These are phyloP conservation scores for Alcis repandata DNA, from an alignment of 2,888 invertebrate genomes.

Conservation along the genomic window DNA sequence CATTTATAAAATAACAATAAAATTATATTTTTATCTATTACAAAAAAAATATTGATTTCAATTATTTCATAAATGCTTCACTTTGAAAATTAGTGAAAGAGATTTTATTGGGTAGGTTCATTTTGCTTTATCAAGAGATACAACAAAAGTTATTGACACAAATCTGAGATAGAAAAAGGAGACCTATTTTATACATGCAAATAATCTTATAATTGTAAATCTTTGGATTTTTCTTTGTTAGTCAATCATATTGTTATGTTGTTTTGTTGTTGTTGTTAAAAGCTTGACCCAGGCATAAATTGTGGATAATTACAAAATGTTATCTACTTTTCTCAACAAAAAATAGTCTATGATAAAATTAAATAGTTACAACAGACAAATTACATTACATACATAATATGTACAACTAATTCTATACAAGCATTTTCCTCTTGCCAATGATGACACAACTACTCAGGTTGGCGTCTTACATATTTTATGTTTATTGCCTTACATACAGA, in stretches of 20 bases:
- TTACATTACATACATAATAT: too few species aligned
- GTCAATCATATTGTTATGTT: not conserved
- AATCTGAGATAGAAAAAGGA: too few species aligned
- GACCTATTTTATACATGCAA: not conserved
- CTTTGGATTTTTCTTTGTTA: slow-evolving; percentile 4
- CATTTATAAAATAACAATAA: not conserved
- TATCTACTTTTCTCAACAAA: too few species aligned
- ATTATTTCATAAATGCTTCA: not conserved
- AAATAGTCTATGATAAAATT: not conserved
- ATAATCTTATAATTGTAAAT: not conserved
- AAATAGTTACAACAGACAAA: not conserved
- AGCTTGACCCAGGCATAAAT: too few species aligned
- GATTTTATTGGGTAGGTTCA: not conserved
- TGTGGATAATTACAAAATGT: too few species aligned
- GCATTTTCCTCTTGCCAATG: not conserved
- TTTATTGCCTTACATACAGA: not conserved
- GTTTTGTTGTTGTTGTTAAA: not conserved
- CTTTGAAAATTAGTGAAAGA: not conserved
- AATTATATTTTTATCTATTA: not conserved
- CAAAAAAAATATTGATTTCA: not conserved
- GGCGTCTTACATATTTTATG: not conserved
- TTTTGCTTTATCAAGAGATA: too few species aligned
- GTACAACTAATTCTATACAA: not conserved
- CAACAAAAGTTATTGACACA: not conserved
- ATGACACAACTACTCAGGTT: slow-evolving; percentile 1